Percentiles rank a stretch among this genome's conserved stretches.
Conservation (phyloP, 2,113 vertebrate genomes). For the Tylochromis polylepis region DNA sequence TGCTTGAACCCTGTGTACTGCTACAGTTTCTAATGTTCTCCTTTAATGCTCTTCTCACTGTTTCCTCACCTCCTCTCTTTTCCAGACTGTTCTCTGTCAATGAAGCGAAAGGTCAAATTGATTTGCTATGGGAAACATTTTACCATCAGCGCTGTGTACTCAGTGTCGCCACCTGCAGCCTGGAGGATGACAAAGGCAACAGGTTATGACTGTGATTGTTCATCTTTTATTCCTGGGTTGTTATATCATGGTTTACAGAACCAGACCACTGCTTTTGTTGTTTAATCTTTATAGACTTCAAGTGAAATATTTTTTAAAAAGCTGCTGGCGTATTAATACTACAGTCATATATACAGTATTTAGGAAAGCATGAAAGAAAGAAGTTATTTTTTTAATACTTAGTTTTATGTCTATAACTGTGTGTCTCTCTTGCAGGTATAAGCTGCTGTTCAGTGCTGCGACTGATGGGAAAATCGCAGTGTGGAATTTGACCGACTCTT, state of each 20-base stretch:
- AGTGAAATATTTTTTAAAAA: not conserved
- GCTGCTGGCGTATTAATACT: rapidly evolving
- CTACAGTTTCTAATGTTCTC: not conserved
- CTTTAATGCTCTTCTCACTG: not conserved
- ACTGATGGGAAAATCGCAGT: conserved; percentile 85
- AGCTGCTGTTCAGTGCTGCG: conserved; percentile 84
- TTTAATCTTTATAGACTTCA: not conserved
- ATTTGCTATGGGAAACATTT: conserved; percentile 84
- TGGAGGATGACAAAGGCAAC: conserved; percentile 44
- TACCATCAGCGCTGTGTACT: conserved; percentile 92
- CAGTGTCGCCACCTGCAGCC: conserved; percentile 74
- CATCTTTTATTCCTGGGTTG: not conserved
- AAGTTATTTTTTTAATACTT: not conserved
- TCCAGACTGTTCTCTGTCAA: conserved; percentile 81
- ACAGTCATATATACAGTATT: not conserved
- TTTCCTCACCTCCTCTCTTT: not conserved
- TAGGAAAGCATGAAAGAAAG: not conserved
- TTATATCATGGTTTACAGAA: not conserved
- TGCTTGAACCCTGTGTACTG: not conserved
- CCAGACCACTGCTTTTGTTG: not conserved
- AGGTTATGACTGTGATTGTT: conserved; percentile 63
- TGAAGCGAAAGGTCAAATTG: conserved; percentile 69
- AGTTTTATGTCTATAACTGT: not conserved
- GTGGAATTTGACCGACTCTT: conserved; percentile 80
- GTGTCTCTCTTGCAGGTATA: conserved; percentile 60